Evolutionary conservation across 1,140 invertebrate species (phyloP).

Genomic region (Maconellicoccus hirsutus): DNA sequence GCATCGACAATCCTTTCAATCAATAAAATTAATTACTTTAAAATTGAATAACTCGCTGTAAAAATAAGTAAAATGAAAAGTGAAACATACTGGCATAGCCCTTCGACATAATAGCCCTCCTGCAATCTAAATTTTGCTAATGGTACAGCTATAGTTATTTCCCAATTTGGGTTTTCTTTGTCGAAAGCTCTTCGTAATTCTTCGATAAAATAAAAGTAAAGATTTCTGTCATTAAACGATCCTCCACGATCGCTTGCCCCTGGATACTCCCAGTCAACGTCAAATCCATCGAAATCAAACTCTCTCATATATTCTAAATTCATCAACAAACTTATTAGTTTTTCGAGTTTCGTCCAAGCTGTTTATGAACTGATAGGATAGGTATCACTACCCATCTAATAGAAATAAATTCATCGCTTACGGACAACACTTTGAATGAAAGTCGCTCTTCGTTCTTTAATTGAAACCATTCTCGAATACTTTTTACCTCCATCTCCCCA

Average conservation of each 20-base stretch:
- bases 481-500: constrained; percentile 80
- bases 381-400: too few relatives aligned
- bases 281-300: constrained; percentile 69
- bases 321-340: too few relatives aligned
- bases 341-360: too few relatives aligned
- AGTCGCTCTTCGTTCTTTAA: constrained; percentile 48
- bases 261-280: constrained; percentile 79
- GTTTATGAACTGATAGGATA: too few relatives aligned
- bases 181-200: constrained; percentile 67
- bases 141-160: constrained; percentile 76
- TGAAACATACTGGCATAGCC: constrained; percentile 62
- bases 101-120: constrained; percentile 78
- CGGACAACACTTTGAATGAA: constrained; percentile 56
- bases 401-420: neutral
- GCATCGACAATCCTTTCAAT: constrained; percentile 47
- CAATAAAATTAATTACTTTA: neutral
- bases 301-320: constrained; percentile 60
- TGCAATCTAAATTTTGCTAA: constrained; percentile 70
- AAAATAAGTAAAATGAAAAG: neutral
- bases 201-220: constrained; percentile 69
- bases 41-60: neutral
- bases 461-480: constrained; percentile 64
- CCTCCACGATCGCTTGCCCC: constrained; percentile 75
- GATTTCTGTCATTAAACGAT: constrained; percentile 66
- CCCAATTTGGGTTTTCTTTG: constrained; percentile 58